These are phyloP conservation scores for Pachliopta kotzebuea DNA, from an alignment of 2,888 invertebrate genomes.

Conservation along the genomic window DNA sequence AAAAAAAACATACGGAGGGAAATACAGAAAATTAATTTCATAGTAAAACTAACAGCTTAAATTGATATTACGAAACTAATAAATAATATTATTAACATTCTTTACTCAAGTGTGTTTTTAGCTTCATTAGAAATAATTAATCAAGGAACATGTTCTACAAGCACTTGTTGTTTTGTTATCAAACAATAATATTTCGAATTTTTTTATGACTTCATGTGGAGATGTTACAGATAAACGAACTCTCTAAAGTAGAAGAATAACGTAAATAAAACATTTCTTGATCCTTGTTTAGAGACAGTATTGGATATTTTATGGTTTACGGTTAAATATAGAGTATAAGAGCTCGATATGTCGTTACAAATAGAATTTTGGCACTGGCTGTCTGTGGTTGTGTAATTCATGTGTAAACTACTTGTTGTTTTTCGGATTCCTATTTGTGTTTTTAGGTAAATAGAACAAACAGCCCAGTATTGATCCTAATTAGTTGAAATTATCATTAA, in stretches of 20 bases:
- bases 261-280: constrained; percentile 27
- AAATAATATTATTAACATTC: no score
- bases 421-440: constrained; percentile 57
- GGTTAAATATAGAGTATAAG: constrained; percentile 72
- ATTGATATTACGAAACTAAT: no score
- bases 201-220: no score
- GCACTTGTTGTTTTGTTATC: no score
- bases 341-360: constrained; percentile 77
- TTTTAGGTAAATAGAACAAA: constrained; percentile 13
- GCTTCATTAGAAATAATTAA: no score
- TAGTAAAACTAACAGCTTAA: not conserved
- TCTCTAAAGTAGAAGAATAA: not conserved
- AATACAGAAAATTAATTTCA: no score
- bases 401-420: constrained; percentile 73
- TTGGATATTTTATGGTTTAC: constrained; percentile 77
- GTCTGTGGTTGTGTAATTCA: constrained; percentile 77
- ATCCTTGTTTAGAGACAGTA: constrained; percentile 57
- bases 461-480: not conserved
- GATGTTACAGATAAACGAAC: not conserved
- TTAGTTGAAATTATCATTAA: not conserved
- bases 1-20: not conserved
- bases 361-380: constrained; percentile 80
- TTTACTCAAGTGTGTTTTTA: no score
- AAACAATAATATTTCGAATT: no score
- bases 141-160: no score